phyloP scores from a whole-genome alignment of 2,888 invertebrate genomes.

The Phania funesta region DNA sequence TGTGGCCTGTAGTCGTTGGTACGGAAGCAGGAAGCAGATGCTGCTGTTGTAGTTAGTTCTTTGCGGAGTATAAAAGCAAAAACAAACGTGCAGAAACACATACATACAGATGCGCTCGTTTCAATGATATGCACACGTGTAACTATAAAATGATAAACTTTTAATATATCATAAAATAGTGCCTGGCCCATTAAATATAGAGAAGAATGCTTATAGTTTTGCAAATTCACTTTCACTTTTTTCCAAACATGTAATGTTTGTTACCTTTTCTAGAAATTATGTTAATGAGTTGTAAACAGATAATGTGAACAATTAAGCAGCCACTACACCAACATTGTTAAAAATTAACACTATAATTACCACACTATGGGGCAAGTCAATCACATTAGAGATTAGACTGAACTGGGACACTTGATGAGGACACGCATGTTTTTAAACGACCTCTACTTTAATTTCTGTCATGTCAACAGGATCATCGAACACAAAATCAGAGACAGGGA shows the following conservation, averaged over 20 bases:
- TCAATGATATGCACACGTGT: background rate
- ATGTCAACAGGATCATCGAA: too few relatives aligned
- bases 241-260: background rate
- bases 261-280: background rate
- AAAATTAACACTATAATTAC: too few relatives aligned
- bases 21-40: slow-evolving; percentile 60
- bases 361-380: too few relatives aligned
- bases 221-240: background rate
- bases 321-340: too few relatives aligned
- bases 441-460: too few relatives aligned
- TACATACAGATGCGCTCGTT: background rate
- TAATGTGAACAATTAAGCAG: too few relatives aligned
- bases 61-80: background rate
- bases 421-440: too few relatives aligned
- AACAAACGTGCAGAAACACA: background rate
- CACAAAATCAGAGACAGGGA: too few relatives aligned
- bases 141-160: background rate
- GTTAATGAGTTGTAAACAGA: background rate
- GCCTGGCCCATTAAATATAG: background rate
- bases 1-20: background rate
- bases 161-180: background rate
- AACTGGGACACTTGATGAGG: too few relatives aligned
- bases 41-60: background rate
- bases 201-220: background rate
- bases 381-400: too few relatives aligned